Base-by-base conservation (phyloP, 92 coral and sea anemone genomes). In the Zoanthus sansibaricus region DNA sequence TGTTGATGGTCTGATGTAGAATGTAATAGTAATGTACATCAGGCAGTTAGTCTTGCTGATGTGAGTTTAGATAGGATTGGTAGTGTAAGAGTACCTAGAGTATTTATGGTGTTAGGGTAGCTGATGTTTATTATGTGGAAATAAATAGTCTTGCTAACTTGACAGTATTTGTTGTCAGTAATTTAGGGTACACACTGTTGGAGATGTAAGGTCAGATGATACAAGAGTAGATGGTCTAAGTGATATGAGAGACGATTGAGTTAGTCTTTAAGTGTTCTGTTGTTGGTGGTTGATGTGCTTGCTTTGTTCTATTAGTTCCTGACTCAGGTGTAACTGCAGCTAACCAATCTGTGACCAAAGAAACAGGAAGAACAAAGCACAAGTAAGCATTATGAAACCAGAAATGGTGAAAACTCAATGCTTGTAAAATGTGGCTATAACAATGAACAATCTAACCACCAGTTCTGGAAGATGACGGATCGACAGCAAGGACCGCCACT, bases 401-500 rank as follows among this genome's bases (percentile, higher is more conserved):
- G n/a, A n/a, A 51, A n/a, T n/a, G 4, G 4, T 47, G 51, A 47
- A 47, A 47, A n/a, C n/a, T n/a, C n/a, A n/a, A n/a, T n/a, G n/a
- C n/a, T n/a, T n/a, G n/a, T n/a, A n/a, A n/a, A n/a, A n/a, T n/a
- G n/a, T n/a, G n/a, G n/a, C n/a, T n/a, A n/a, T n/a, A n/a, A n/a
- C n/a, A n/a, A n/a, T n/a, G n/a, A n/a, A n/a, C n/a, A n/a, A n/a
- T n/a, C n/a, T n/a, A 97, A 20, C 99, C 99, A 44, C 99, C 99
- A 61, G 99, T 97, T 33, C 95, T 84, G 18, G 95, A 96, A 31
- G 99, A 97, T 32, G 99, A 97, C 6, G 99, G 99, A 59, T 97
- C 99, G 1, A 97, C 97, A 7, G 99, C 99, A 61, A 97, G 92
- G 0, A 97, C 99, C 1, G 99, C 97, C 10, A 97, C 98, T 49